These are phyloP conservation scores for Paramuricea clavata DNA, from an alignment of 92 coral and sea anemone genomes.

Conservation along the genomic window DNA sequence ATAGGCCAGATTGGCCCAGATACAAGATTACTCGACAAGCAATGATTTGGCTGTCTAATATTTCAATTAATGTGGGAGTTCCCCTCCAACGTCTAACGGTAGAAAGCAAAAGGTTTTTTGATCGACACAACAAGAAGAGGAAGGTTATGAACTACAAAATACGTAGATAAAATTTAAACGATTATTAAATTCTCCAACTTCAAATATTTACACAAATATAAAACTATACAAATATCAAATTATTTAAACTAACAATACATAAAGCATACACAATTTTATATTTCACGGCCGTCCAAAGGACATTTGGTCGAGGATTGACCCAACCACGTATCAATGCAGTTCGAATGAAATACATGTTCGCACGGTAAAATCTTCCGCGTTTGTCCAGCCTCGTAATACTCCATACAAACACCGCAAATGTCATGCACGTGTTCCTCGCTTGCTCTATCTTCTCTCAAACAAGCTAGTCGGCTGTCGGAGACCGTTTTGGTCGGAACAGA, in stretches of 20 bases:
- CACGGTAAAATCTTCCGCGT: conserved; percentile 73
- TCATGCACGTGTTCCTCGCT: conserved; percentile 24
- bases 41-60: no score
- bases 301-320: conserved; percentile 81
- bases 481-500: conserved; percentile 81
- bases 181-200: background rate
- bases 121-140: background rate
- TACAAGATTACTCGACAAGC: no score
- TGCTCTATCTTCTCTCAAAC: conserved; percentile 63
- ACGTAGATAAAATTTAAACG: background rate
- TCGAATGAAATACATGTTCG: conserved; percentile 82
- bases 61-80: no score
- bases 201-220: background rate
- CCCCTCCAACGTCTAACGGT: no score
- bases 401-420: conserved; percentile 88
- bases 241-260: background rate
- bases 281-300: conserved; percentile 89
- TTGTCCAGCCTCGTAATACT: conserved; percentile 78
- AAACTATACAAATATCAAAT: background rate
- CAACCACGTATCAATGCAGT: conserved; percentile 85
- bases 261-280: conserved; percentile 16
- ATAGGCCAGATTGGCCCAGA: no score
- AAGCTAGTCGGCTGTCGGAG: conserved; percentile 63
- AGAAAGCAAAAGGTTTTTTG: no score
- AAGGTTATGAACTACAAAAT: background rate